Base-by-base conservation (phyloP, 2,888 invertebrate genomes). In the Pyrochroa serraticornis region DNA sequence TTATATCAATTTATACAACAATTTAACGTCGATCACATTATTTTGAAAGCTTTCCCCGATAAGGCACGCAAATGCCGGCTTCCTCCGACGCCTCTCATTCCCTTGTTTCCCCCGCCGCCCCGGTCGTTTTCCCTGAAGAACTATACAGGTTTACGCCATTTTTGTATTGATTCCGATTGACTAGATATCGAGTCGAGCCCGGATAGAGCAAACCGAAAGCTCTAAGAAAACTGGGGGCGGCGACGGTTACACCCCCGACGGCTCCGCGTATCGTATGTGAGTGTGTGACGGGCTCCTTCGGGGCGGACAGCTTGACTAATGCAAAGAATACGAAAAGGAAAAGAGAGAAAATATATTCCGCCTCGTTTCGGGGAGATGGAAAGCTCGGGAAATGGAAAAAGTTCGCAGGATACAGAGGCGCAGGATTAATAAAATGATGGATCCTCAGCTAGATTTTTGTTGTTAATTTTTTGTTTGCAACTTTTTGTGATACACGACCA, bases 251-350 rank as follows among this genome's bases (percentile, higher is more conserved):
- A 71, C 74, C 75, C 72, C 68, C 67, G 64, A 53, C 57, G 68
- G 62, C 66, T 72, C 72, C 64, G 69, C 77, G 75, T 76, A 77
- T 77, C 76, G 76, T 77, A 77, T 77, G 77, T 77, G 78, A 76
- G 75, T 75, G 70, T 77, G 77, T 77, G 77, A 73, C 71, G 70
- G 72, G 68, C 62, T 69, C 67, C 65, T 70, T 64, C 68, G 70
- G 74, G 76, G 76, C 75, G 76, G 76, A 75, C 75, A 73, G 71
- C 62, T 60, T 67, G 64, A 68, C 55, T 66, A 67, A 69, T 67
- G 68, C 63, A 60, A 64, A 63, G 60, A 65, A 63, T 58, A 63
- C 58, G 60, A 57, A 61, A 50, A 63, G 60, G 52, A 53, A 58
- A 38, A 51, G 54, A 62, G 44, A 64, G 62, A 61, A 60, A 56